Conservation (phyloP, 2,888 invertebrate genomes). For the Eucriotettix oculatus region DNA sequence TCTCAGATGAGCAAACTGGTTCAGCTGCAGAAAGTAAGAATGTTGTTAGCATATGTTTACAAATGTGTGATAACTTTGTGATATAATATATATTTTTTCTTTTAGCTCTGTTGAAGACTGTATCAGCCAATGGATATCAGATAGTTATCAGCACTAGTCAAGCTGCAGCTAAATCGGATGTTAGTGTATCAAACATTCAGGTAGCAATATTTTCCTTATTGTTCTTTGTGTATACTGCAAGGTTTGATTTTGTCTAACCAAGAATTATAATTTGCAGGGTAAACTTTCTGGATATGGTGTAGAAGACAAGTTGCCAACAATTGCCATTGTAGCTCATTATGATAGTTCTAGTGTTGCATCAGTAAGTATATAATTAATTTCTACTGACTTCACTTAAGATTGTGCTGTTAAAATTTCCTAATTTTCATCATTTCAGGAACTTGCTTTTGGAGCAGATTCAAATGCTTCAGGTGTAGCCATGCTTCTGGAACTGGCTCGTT, state of each 20-base stretch:
- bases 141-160: slow-evolving; percentile 64
- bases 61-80: no score
- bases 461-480: slow-evolving; percentile 84
- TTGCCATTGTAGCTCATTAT: slow-evolving; percentile 84
- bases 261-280: slow-evolving; percentile 39
- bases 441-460: slow-evolving; percentile 79
- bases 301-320: slow-evolving; percentile 59
- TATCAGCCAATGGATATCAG: slow-evolving; percentile 92
- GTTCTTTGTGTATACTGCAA: neutral
- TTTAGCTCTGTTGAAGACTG: slow-evolving; percentile 59
- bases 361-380: slow-evolving; percentile 37
- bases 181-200: slow-evolving; percentile 65
- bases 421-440: slow-evolving; percentile 38
- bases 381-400: neutral
- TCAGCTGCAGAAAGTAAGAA: slow-evolving; percentile 52
- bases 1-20: slow-evolving; percentile 50
- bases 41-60: neutral
- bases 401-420: neutral
- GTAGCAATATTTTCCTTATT: slow-evolving; percentile 16
- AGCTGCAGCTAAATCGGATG: slow-evolving; percentile 53
- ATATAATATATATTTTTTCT: slow-evolving; percentile 6
- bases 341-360: slow-evolving; percentile 82
- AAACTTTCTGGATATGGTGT: slow-evolving; percentile 58
- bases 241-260: neutral
- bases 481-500: slow-evolving; percentile 67